Conservation (phyloP, 2,113 vertebrate species). For the Gasterosteus nipponicus region DNA sequence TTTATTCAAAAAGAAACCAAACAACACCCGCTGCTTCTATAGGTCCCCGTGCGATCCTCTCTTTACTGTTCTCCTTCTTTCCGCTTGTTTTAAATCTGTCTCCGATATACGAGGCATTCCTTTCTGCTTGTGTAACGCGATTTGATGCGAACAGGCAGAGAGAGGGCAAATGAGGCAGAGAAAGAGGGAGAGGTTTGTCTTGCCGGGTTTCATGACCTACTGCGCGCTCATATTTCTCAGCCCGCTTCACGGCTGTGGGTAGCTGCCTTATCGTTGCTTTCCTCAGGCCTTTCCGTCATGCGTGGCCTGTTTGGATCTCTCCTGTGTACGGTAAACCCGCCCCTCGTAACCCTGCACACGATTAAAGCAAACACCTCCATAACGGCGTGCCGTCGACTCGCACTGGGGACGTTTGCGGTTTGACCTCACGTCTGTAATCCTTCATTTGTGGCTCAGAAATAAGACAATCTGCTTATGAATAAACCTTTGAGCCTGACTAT, state of each 20-base stretch:
- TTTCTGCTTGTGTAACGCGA: constrained; percentile 71
- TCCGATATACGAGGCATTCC: constrained; percentile 65
- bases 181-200: constrained; percentile 45
- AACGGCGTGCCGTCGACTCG: constrained; percentile 59
- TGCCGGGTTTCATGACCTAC: constrained; percentile 57
- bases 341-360: constrained; percentile 70
- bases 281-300: constrained; percentile 59
- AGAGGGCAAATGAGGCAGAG: neutral
- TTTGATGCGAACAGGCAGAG: constrained; percentile 46
- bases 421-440: constrained; percentile 32
- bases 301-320: constrained; percentile 69
- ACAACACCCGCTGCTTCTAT: constrained; percentile 44
- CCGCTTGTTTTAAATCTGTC: constrained; percentile 57
- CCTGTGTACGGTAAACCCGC: constrained; percentile 69
- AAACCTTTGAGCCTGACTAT: neutral
- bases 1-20: constrained; percentile 44
- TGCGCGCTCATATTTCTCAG: constrained; percentile 63
- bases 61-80: constrained; percentile 37
- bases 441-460: constrained; percentile 28
- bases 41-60: constrained; percentile 30
- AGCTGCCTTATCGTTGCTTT: constrained; percentile 59
- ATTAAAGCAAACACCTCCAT: constrained; percentile 75
- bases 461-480: constrained; percentile 16
- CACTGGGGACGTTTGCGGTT: constrained; percentile 55
- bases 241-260: constrained; percentile 52